A percentile compares a stretch with the other conserved stretches of the same genome.
These are phyloP conservation scores for Platycnemis pennipes DNA, from an alignment of 2,888 invertebrate genomes.

Conservation along the genomic window DNA sequence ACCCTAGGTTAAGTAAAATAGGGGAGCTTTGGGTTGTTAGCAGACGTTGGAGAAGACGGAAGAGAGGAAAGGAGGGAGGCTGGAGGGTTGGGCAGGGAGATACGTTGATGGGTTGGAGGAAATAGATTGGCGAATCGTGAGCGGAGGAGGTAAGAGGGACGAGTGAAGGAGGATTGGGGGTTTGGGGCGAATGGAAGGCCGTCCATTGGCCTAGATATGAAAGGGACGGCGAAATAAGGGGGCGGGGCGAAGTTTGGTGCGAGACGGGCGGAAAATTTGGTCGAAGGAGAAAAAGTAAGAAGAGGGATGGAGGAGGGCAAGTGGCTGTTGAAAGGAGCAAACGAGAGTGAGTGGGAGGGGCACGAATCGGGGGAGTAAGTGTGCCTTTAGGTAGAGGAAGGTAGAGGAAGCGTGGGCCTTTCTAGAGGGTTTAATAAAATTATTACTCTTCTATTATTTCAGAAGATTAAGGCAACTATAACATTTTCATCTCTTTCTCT, in stretches of 20 bases:
- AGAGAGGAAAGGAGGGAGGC: too few relatives aligned
- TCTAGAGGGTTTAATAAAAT: too few relatives aligned
- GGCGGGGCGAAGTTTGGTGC: neutral
- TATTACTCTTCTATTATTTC: too few relatives aligned
- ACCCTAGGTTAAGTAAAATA: neutral
- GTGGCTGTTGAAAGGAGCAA: neutral
- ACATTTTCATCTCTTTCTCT: too few relatives aligned
- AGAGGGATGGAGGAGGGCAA: neutral
- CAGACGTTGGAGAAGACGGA: neutral
- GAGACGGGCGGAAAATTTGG: neutral
- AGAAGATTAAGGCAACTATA: too few relatives aligned
- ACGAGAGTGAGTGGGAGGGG: neutral
- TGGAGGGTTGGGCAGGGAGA: neutral
- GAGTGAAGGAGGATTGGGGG: neutral
- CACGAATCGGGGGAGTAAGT: neutral
- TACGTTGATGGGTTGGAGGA: neutral
- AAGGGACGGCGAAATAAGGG: neutral
- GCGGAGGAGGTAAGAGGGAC: too few relatives aligned
- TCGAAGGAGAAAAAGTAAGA: neutral
- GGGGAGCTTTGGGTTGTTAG: slow-evolving; percentile 8
- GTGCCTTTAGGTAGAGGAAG: neutral
- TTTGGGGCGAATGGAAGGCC: neutral
- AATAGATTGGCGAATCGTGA: neutral
- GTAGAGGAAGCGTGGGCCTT: neutral
- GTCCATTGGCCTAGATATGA: neutral